Conservation (phyloP, 2,113 vertebrate species). For the Tetrax tetrax region DNA sequence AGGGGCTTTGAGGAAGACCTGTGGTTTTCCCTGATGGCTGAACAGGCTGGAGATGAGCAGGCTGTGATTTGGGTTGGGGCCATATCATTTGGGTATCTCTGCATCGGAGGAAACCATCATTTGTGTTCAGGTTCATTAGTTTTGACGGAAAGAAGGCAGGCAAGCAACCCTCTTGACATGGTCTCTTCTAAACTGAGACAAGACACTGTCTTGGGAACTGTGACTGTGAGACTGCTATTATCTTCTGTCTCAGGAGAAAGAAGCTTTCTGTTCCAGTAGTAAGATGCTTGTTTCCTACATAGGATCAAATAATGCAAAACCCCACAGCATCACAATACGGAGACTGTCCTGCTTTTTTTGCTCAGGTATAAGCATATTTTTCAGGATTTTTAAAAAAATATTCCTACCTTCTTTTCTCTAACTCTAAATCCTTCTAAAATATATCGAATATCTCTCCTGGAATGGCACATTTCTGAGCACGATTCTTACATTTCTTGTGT, state of each 20-base stretch:
- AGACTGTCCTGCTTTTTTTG: background rate
- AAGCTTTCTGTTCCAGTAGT: background rate
- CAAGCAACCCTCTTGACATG: background rate
- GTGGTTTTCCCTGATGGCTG: background rate
- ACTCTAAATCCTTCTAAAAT: background rate
- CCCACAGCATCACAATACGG: background rate
- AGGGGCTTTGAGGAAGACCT: background rate
- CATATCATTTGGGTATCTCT: accelerated
- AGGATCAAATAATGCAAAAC: background rate
- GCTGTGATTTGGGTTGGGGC: background rate
- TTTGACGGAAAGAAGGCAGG: background rate
- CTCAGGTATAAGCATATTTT: background rate
- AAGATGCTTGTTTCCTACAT: background rate
- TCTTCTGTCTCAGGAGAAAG: background rate
- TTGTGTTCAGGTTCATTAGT: background rate
- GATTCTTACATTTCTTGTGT: background rate
- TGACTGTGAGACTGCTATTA: background rate
- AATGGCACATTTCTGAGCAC: background rate
- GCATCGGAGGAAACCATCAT: accelerated
- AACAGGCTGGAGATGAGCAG: background rate
- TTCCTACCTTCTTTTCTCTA: background rate
- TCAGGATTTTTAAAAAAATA: background rate
- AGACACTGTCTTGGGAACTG: background rate
- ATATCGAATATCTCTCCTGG: background rate
- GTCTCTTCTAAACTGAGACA: background rate